A percentile compares a stretch with the other conserved stretches of the same genome.
Conservation (phyloP, 2,888 invertebrate species). For the Parochlus steinenii region DNA sequence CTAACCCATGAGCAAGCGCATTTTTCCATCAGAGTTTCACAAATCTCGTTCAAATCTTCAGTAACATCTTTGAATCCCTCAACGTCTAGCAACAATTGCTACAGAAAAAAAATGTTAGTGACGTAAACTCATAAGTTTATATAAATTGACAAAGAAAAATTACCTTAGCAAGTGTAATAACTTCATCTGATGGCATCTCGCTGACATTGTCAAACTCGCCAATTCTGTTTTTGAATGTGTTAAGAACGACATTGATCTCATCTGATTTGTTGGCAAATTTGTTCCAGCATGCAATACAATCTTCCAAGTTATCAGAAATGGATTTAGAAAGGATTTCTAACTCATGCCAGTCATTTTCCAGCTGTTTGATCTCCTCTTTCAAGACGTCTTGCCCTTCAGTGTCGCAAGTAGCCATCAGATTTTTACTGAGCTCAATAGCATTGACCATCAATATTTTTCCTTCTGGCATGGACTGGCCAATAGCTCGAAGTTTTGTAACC, state of each 20-base stretch:
- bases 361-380: constrained; percentile 62
- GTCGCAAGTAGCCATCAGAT: constrained; percentile 59
- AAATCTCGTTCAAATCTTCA: constrained; percentile 73
- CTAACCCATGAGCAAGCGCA: constrained; percentile 72
- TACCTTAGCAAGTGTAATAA: constrained; percentile 7
- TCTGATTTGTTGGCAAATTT: constrained; percentile 58
- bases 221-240: constrained; percentile 3
- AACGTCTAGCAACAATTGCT: constrained; percentile 58
- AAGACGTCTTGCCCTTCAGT: constrained; percentile 70
- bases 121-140: constrained; percentile 1
- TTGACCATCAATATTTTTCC: constrained; percentile 57
- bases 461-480: constrained; percentile 49
- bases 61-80: constrained; percentile 56
- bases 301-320: constrained; percentile 53
- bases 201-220: background rate
- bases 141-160: background rate
- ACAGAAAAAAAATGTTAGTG: constrained; percentile 16
- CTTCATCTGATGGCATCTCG: constrained; percentile 5
- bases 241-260: constrained; percentile 37
- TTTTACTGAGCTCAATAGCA: constrained; percentile 54
- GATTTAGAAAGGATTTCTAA: constrained; percentile 60
- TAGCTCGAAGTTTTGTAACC: constrained; percentile 52
- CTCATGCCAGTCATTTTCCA: constrained; percentile 68
- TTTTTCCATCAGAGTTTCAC: constrained; percentile 72
- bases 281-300: constrained; percentile 66